These are phyloP conservation scores for Tetragonula clypearis DNA, from an alignment of 1,140 invertebrate genomes.

Conservation along the genomic window DNA sequence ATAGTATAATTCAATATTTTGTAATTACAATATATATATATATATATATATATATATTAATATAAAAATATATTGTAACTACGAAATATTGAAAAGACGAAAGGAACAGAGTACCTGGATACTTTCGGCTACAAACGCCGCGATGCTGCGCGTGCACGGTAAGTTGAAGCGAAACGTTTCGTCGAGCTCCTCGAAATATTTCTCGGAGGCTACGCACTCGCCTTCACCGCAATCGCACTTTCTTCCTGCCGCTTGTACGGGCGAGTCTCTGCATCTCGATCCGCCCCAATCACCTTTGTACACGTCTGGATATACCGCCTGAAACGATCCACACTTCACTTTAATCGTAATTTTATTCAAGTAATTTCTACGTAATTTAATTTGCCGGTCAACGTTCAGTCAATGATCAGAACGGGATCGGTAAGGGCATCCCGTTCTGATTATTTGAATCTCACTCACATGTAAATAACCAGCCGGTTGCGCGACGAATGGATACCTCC, in stretches of 20 bases:
- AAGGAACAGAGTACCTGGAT: slow-evolving; percentile 87
- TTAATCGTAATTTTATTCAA: too few species aligned
- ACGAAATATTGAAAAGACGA: neutral
- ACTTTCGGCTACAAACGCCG: slow-evolving; percentile 96
- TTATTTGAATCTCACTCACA: slow-evolving; percentile 81
- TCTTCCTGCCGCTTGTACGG: slow-evolving; percentile 86
- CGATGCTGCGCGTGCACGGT: slow-evolving; percentile 87
- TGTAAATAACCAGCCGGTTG: slow-evolving; percentile 91
- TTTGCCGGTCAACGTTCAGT: neutral
- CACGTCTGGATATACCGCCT: slow-evolving; percentile 95
- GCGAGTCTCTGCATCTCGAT: slow-evolving; percentile 92
- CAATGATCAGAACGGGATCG: neutral
- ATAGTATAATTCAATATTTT: too few species aligned
- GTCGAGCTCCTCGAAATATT: slow-evolving; percentile 92
- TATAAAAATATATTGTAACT: neutral
- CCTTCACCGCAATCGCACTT: slow-evolving; percentile 85
- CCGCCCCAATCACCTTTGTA: slow-evolving; percentile 95
- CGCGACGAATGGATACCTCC: slow-evolving; percentile 88
- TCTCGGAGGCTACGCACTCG: slow-evolving; percentile 88
- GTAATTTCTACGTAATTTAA: neutral
- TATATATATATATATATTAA: too few species aligned
- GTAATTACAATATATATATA: too few species aligned
- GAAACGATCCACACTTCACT: slow-evolving; percentile 51
- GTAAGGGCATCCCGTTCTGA: neutral
- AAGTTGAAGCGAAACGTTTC: slow-evolving; percentile 90